These are phyloP conservation scores for Actinostola sp. DNA, from an alignment of 92 coral and sea anemone genomes.

Conservation along the genomic window DNA sequence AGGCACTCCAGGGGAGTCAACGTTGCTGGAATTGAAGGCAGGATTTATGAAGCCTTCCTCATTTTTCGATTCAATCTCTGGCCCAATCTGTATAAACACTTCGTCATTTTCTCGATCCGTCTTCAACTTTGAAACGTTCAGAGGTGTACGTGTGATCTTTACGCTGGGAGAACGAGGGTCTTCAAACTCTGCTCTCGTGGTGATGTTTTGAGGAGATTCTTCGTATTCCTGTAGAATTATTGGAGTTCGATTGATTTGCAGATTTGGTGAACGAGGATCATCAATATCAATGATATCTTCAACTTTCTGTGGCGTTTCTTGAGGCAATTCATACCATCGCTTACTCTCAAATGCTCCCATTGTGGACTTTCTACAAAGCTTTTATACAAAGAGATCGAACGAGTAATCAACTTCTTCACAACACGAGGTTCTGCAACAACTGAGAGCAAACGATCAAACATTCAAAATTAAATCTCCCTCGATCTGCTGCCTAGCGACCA, in stretches of 20 bases:
- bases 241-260: slow-evolving; percentile 78
- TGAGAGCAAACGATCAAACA: slow-evolving; percentile 51
- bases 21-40: slow-evolving; percentile 19
- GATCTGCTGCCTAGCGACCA: slow-evolving; percentile 62
- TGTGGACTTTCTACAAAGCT: not conserved
- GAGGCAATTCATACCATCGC: slow-evolving; percentile 70
- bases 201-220: slow-evolving; percentile 72
- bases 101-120: slow-evolving; percentile 28
- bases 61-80: slow-evolving; percentile 10
- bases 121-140: slow-evolving; percentile 29
- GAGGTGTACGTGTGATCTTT: slow-evolving; percentile 76
- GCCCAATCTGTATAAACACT: too few relatives aligned
- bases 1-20: slow-evolving; percentile 78
- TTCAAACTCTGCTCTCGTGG: slow-evolving; percentile 10
- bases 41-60: slow-evolving; percentile 34
- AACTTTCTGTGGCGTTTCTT: slow-evolving; percentile 71
- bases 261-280: slow-evolving; percentile 89
- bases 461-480: slow-evolving; percentile 68
- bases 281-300: slow-evolving; percentile 30
- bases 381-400: not conserved
- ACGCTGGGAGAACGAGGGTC: slow-evolving; percentile 96
- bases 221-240: slow-evolving; percentile 71
- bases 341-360: slow-evolving; percentile 96
- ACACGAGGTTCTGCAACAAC: slow-evolving; percentile 22
- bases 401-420: not conserved